Evolutionary conservation across 1,140 invertebrate genomes (phyloP).

Genomic region (roundworm (Caenorhabditis elegans)): DNA sequence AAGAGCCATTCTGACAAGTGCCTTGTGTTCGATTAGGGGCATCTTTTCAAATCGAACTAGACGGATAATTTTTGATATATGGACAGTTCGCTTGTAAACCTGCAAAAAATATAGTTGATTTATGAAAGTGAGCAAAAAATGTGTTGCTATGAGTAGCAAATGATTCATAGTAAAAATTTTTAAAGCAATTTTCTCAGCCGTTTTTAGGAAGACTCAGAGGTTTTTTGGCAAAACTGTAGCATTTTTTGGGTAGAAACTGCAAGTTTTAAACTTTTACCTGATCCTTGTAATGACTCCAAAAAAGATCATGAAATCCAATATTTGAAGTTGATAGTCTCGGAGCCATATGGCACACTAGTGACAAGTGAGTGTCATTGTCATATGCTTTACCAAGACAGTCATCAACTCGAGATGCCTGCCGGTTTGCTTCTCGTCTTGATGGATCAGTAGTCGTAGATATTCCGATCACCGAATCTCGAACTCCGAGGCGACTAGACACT

Average conservation of each 20-base stretch:
- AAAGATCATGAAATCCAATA: constrained; percentile 39
- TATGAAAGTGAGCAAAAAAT: too few relatives aligned
- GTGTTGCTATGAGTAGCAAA: too few relatives aligned
- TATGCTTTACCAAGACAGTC: constrained; percentile 33
- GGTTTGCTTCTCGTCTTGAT: not conserved
- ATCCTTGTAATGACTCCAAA: constrained; percentile 37
- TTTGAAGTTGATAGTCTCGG: constrained; percentile 27
- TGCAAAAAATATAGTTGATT: not conserved
- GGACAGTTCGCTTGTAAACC: constrained; percentile 25
- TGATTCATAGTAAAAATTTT: too few relatives aligned
- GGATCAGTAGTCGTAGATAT: not conserved
- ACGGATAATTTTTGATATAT: constrained; percentile 27
- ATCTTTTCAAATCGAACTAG: constrained; percentile 35
- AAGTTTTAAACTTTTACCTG: not conserved
- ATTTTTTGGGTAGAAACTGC: not conserved
- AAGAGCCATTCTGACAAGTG: constrained; percentile 33
- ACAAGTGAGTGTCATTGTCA: constrained; percentile 17
- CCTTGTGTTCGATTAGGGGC: constrained; percentile 17
- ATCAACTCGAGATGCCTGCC: not conserved
- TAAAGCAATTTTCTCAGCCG: too few relatives aligned
- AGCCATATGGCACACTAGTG: constrained; percentile 30
- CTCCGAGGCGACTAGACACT: not conserved
- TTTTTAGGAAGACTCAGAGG: too few relatives aligned
- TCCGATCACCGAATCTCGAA: not conserved
- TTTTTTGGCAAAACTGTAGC: too few relatives aligned